These are phyloP conservation scores for Perizoma flavofasciatum DNA, from an alignment of 2,888 invertebrate genomes.

Conservation along the genomic window DNA sequence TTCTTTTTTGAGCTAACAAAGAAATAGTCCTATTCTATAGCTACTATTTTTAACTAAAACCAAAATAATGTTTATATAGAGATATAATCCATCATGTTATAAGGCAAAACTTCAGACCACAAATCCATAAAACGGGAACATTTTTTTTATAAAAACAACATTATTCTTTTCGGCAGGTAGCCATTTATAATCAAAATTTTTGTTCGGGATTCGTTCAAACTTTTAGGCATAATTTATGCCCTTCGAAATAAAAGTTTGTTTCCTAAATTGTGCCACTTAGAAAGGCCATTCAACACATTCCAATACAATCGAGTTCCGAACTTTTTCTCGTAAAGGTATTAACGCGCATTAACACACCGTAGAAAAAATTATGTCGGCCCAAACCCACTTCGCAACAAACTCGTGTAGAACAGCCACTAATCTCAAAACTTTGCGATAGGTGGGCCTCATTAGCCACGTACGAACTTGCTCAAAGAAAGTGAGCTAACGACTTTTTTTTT, in stretches of 20 bases:
- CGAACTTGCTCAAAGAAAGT: slow-evolving; percentile 32
- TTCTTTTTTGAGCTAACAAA: too few relatives aligned
- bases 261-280: slow-evolving; percentile 32
- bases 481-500: slow-evolving; percentile 12
- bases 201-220: slow-evolving; percentile 13
- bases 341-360: slow-evolving; percentile 43
- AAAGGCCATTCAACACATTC: slow-evolving; percentile 35
- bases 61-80: too few relatives aligned
- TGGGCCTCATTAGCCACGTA: slow-evolving; percentile 47
- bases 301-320: slow-evolving; percentile 33
- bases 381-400: slow-evolving; percentile 35
- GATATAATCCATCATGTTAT: too few relatives aligned
- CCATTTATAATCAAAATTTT: slow-evolving; percentile 17
- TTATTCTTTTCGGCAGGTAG: slow-evolving; percentile 4
- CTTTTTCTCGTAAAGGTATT: slow-evolving; percentile 37
- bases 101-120: too few relatives aligned
- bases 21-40: too few relatives aligned
- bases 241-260: slow-evolving; percentile 20
- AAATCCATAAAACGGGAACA: too few relatives aligned
- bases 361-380: slow-evolving; percentile 38
- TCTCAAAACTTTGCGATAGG: slow-evolving; percentile 41
- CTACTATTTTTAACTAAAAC: too few relatives aligned
- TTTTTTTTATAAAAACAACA: not conserved
- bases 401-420: slow-evolving; percentile 40
- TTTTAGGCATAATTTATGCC: slow-evolving; percentile 12